Percentiles rank a stretch among this genome's conserved stretches.
Evolutionary conservation across 2,888 invertebrate species (phyloP).

Genomic region (Diogma glabrata): DNA sequence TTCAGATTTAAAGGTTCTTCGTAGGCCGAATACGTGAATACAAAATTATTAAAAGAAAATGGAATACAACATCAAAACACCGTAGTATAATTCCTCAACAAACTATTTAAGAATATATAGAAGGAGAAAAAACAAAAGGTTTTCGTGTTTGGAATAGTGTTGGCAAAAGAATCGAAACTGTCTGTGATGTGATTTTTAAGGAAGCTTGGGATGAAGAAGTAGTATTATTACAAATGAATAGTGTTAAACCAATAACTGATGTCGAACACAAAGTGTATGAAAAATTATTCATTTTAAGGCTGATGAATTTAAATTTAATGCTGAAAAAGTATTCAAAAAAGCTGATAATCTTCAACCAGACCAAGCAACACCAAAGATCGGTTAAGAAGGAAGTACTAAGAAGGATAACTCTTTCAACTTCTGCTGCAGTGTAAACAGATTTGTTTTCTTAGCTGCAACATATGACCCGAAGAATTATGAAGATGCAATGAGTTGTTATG

Average conservation of each 20-base stretch:
- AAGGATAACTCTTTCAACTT: too few species aligned
- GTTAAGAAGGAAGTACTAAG: background rate
- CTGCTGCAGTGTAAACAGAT: background rate
- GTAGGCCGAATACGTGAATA: slow-evolving; percentile 13
- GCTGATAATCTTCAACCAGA: background rate
- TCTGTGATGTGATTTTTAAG: slow-evolving; percentile 6
- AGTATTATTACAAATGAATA: too few species aligned
- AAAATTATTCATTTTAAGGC: background rate
- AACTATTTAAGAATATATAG: slow-evolving; percentile 11
- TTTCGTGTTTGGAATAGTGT: slow-evolving; percentile 2
- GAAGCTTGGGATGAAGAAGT: too few species aligned
- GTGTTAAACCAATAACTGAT: too few species aligned
- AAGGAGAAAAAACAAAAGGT: background rate
- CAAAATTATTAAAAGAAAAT: slow-evolving; percentile 8
- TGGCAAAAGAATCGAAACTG: background rate
- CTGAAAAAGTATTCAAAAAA: background rate
- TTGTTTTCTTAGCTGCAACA: background rate
- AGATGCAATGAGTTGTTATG: background rate
- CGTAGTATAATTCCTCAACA: slow-evolving; percentile 18
- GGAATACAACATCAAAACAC: slow-evolving; percentile 16
- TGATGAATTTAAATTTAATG: background rate
- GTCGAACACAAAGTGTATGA: too few species aligned
- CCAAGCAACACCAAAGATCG: background rate
- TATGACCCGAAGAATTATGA: background rate
- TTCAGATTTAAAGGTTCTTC: slow-evolving; percentile 8